These are phyloP conservation scores for Tetramorium bicarinatum DNA, from an alignment of 2,888 invertebrate species.

Conservation along the genomic window DNA sequence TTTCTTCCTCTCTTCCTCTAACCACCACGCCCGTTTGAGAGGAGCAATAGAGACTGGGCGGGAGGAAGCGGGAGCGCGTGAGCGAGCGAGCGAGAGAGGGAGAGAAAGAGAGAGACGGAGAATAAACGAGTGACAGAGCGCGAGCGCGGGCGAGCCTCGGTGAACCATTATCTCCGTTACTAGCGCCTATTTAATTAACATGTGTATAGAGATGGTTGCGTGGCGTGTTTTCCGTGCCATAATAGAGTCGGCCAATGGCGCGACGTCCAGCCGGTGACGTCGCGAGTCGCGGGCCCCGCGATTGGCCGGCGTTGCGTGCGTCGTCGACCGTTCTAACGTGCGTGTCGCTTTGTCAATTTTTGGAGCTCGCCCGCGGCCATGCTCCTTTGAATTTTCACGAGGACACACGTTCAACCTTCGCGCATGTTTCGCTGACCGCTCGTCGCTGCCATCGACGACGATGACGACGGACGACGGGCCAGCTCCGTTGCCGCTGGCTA, in stretches of 20 bases:
- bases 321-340: conserved; percentile 77
- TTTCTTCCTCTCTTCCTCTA: conserved; percentile 55
- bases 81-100: not conserved
- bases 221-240: conserved; percentile 86
- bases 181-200: conserved; percentile 84
- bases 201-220: conserved; percentile 85
- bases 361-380: conserved; percentile 74
- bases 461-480: not conserved
- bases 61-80: not conserved
- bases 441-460: not conserved
- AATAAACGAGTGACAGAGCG: not conserved
- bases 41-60: conserved; percentile 17
- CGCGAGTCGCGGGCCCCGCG: conserved; percentile 72
- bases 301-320: conserved; percentile 79
- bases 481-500: not conserved
- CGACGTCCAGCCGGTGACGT: conserved; percentile 82
- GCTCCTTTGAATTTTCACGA: conserved; percentile 71
- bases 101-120: not conserved
- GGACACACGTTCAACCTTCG: conserved; percentile 12
- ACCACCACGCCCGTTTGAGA: conserved; percentile 77
- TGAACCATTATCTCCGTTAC: conserved; percentile 74
- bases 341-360: conserved; percentile 78
- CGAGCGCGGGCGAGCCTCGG: conserved; percentile 45
- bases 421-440: conserved; percentile 43
- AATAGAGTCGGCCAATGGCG: conserved; percentile 84